Evolutionary conservation across 2,113 vertebrate genomes (phyloP), one percentile per base, ranked within the genome.

Genomic region (Trogon melanurus): DNA sequence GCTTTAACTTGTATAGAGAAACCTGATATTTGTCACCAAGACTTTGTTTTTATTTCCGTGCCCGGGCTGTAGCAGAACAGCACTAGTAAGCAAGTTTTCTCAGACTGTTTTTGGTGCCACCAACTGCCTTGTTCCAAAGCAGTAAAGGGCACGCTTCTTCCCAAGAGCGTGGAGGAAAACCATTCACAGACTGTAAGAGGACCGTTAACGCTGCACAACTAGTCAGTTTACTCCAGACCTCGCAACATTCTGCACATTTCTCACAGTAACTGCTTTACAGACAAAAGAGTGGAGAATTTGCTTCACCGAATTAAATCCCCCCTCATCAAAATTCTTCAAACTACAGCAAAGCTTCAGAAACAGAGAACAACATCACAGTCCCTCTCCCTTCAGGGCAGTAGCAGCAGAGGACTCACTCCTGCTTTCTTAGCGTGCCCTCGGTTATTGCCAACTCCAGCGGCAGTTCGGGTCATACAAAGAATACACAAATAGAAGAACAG

Each of bases 241-340:
- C 75, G 34, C 20, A 58, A 67, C 36, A 32, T 4, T 84, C 69
- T 65, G 44, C 83, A 26, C 83, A 45, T 50, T 90, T 84, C 85
- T 93, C 65, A 36, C 67, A 25, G 47, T 65, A 85, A 65, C 29
- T 19, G 14, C 38, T 93, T 80, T 54, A 61, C 73, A 91, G 74
- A 89, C 70, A 82, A 91, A 93, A 47, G 32, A 66, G n/a, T 73
- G 12, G 30, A 82, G 13, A 78, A 56, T 15, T 89, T 45, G 12
- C 54, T 91, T 54, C 10, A 10, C 14, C 79, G 94, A 73, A 79
- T 12, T 85, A 79, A 86, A 73, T 73, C 22, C 54, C 66, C 41
- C 15, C 47, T 29, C 74, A 57, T 34, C 90, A 95, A 93, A 91
- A 89, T 73, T 88, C 41, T 93, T 86, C 58, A 45, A 74, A 83